Evolutionary conservation across 2,113 vertebrate species (phyloP).

Genomic region (Cyprinodon tularosa): DNA sequence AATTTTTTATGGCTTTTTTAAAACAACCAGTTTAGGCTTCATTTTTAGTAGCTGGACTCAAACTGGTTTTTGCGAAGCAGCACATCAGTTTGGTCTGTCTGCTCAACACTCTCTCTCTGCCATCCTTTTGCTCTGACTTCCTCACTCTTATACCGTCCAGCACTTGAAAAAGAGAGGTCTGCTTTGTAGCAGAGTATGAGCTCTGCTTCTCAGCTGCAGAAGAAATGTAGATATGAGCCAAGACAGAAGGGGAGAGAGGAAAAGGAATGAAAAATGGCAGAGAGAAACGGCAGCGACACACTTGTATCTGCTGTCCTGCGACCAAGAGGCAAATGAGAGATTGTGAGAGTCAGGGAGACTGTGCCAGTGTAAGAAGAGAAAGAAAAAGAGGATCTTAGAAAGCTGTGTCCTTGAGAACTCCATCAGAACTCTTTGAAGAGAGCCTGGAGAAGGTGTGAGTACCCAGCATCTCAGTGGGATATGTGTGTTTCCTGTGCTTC

Average conservation of each 20-base stretch:
- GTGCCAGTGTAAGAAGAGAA: conserved; percentile 65
- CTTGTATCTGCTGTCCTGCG: conserved; percentile 67
- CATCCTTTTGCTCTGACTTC: conserved; percentile 59
- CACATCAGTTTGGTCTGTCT: conserved; percentile 65
- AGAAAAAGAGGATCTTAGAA: conserved; percentile 83
- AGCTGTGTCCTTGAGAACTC: conserved; percentile 98
- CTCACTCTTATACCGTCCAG: conserved; percentile 60
- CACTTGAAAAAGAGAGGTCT: conserved; percentile 74
- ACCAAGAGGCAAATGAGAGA: conserved; percentile 61
- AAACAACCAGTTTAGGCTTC: conserved; percentile 33
- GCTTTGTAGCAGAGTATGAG: conserved; percentile 73
- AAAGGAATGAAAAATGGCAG: conserved; percentile 31
- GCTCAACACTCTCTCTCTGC: conserved; percentile 58
- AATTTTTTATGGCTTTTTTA: neutral
- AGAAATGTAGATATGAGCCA: conserved; percentile 67
- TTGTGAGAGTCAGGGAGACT: conserved; percentile 54
- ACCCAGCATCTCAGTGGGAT: conserved; percentile 84
- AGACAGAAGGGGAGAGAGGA: conserved; percentile 19
- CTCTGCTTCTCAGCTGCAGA: conserved; percentile 70
- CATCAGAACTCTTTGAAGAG: conserved; percentile 97
- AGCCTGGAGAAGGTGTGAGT: conserved; percentile 93
- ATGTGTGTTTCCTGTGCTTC: conserved; percentile 63
- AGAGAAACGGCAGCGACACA: conserved; percentile 53
- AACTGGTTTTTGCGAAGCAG: conserved; percentile 50
- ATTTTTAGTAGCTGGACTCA: conserved; percentile 45